Conservation (phyloP, 2,113 vertebrate genomes). For the Clinocottus analis region DNA sequence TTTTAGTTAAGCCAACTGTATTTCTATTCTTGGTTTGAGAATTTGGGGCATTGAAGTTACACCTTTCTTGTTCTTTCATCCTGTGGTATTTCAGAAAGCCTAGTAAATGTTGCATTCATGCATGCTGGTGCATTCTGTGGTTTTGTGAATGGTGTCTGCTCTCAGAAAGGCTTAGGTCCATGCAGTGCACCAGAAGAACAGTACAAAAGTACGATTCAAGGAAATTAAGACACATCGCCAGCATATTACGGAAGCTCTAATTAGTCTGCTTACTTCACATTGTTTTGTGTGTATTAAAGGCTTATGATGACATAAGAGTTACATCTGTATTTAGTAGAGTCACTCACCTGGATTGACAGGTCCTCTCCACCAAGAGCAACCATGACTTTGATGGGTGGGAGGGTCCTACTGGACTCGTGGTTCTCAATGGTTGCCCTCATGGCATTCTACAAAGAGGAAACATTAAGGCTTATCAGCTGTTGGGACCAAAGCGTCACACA, state of each 20-base stretch:
- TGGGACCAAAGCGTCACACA: background rate
- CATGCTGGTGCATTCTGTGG: background rate
- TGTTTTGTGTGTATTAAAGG: background rate
- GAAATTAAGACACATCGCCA: background rate
- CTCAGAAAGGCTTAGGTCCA: background rate
- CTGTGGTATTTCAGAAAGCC: background rate
- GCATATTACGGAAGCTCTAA: background rate
- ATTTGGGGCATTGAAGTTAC: background rate
- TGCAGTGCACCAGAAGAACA: background rate
- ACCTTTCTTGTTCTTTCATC: background rate
- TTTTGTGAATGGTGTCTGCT: background rate
- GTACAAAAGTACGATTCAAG: background rate
- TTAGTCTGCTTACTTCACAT: background rate
- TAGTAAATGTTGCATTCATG: background rate
- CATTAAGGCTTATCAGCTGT: background rate
- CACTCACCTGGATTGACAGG: constrained; percentile 87
- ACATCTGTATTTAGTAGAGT: background rate
- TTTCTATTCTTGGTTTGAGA: constrained; percentile 21
- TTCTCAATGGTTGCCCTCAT: constrained; percentile 92
- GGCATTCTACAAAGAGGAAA: constrained; percentile 82
- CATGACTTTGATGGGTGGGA: constrained; percentile 87
- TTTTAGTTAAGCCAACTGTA: background rate
- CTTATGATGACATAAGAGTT: background rate
- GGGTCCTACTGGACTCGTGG: constrained; percentile 83
- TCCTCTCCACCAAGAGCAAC: constrained; percentile 90